phyloP scores from a whole-genome alignment of 2,888 invertebrate species.

The Eupithecia dodoneata region DNA sequence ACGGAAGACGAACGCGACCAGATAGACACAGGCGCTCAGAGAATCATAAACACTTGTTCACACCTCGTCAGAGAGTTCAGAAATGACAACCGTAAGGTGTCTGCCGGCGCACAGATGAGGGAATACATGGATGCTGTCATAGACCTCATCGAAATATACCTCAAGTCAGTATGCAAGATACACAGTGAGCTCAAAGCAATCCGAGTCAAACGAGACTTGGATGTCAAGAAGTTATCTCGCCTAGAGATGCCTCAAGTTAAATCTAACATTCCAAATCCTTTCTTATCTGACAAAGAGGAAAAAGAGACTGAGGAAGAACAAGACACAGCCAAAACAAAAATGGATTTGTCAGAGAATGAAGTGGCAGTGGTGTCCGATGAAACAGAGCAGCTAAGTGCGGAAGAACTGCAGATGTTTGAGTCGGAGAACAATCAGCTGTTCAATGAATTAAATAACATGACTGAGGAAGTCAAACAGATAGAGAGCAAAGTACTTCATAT shows the following conservation, averaged over 20 bases:
- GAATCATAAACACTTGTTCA: slow-evolving; percentile 92
- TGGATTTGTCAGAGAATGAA: slow-evolving; percentile 75
- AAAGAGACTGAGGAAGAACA: slow-evolving; percentile 52
- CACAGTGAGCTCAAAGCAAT: slow-evolving; percentile 95
- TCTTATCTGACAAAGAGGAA: slow-evolving; percentile 59
- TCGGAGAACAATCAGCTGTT: slow-evolving; percentile 94
- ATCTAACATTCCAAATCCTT: slow-evolving; percentile 67
- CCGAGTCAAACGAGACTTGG: slow-evolving; percentile 92
- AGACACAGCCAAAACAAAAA: slow-evolving; percentile 61
- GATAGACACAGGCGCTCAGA: slow-evolving; percentile 93
- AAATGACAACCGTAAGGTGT: slow-evolving; percentile 84
- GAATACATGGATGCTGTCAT: slow-evolving; percentile 92
- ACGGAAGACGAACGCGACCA: slow-evolving; percentile 93
- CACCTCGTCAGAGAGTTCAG: slow-evolving; percentile 90
- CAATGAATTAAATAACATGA: slow-evolving; percentile 93
- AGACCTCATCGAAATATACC: slow-evolving; percentile 90
- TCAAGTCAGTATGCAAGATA: slow-evolving; percentile 93
- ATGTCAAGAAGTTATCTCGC: slow-evolving; percentile 91
- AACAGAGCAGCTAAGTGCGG: slow-evolving; percentile 88
- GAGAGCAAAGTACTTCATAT: slow-evolving; percentile 97
- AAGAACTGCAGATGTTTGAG: slow-evolving; percentile 97
- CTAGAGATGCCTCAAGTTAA: slow-evolving; percentile 79
- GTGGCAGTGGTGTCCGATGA: slow-evolving; percentile 82
- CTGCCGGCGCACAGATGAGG: slow-evolving; percentile 86
- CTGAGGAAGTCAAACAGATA: slow-evolving; percentile 95